These are phyloP conservation scores for Idaea straminata DNA, from an alignment of 2,888 invertebrate genomes.

Conservation along the genomic window DNA sequence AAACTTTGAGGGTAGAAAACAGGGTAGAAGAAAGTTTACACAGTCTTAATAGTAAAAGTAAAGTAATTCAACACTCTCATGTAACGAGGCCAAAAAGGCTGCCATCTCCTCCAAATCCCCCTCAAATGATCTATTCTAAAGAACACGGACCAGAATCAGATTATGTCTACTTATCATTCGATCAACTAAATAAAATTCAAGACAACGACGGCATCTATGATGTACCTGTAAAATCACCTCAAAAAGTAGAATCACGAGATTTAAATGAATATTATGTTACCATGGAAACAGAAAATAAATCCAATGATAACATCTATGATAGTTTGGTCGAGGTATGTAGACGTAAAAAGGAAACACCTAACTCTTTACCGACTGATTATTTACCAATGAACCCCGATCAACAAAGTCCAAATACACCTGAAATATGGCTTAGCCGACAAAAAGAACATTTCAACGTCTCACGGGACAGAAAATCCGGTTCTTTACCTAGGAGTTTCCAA, in stretches of 20 bases:
- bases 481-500: conserved; percentile 89
- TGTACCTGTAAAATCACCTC: conserved; percentile 62
- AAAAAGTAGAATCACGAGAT: conserved; percentile 43
- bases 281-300: conserved; percentile 53
- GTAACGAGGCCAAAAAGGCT: conserved; percentile 53
- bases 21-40: conserved; percentile 53
- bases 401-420: conserved; percentile 82
- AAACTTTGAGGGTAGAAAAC: conserved; percentile 76
- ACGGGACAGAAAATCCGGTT: conserved; percentile 85
- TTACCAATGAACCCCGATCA: conserved; percentile 69
- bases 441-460: conserved; percentile 84
- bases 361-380: conserved; percentile 53
- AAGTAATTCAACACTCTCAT: conserved; percentile 56
- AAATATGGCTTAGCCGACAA: conserved; percentile 86
- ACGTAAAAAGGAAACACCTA: conserved; percentile 57
- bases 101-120: conserved; percentile 55
- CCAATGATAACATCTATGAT: conserved; percentile 61
- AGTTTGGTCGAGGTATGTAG: conserved; percentile 65
- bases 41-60: conserved; percentile 53
- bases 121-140: conserved; percentile 42
- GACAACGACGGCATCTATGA: conserved; percentile 67
- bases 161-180: conserved; percentile 74
- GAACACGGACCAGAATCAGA: conserved; percentile 66
- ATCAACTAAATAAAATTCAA: conserved; percentile 54
- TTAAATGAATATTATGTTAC: conserved; percentile 59